Evolutionary conservation across 1,140 invertebrate species (phyloP).

Genomic region (Micrasema minimum): DNA sequence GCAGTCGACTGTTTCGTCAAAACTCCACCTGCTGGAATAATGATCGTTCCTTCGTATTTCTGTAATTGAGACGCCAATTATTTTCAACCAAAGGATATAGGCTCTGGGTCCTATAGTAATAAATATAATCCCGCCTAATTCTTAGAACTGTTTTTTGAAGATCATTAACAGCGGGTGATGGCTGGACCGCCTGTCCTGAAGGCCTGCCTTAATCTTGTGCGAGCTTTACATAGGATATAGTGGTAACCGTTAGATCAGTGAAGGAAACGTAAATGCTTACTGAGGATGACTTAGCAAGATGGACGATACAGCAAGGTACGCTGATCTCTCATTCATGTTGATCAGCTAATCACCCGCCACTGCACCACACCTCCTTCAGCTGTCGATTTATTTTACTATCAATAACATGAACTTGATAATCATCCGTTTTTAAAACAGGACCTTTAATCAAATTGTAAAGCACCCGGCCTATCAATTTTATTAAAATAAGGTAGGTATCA

Average conservation of each 20-base stretch:
- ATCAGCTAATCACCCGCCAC: background rate
- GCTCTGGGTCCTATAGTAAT: slow-evolving; percentile 4
- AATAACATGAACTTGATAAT: too few relatives aligned
- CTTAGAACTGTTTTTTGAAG: background rate
- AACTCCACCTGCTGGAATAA: slow-evolving; percentile 6
- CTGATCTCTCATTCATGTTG: background rate
- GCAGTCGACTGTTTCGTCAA: background rate
- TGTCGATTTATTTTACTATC: too few relatives aligned
- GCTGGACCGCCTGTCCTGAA: too few relatives aligned
- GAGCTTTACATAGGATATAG: too few relatives aligned
- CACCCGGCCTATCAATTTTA: too few relatives aligned
- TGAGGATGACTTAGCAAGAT: slow-evolving; percentile 16
- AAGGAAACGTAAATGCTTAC: background rate
- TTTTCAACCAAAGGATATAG: background rate
- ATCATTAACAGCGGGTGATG: too few relatives aligned
- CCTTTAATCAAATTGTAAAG: too few relatives aligned
- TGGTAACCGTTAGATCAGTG: background rate
- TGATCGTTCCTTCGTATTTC: slow-evolving; percentile 4
- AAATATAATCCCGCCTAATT: background rate
- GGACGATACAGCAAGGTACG: background rate
- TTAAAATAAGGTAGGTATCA: too few relatives aligned
- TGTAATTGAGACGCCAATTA: slow-evolving; percentile 1
- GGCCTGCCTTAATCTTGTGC: too few relatives aligned
- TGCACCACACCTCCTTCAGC: too few relatives aligned
- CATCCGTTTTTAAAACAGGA: too few relatives aligned